A percentile compares a stretch with the other conserved stretches of the same genome.
Evolutionary conservation across 2,113 vertebrate species (phyloP).

Genomic region (Paradoxurus hermaphroditus): DNA sequence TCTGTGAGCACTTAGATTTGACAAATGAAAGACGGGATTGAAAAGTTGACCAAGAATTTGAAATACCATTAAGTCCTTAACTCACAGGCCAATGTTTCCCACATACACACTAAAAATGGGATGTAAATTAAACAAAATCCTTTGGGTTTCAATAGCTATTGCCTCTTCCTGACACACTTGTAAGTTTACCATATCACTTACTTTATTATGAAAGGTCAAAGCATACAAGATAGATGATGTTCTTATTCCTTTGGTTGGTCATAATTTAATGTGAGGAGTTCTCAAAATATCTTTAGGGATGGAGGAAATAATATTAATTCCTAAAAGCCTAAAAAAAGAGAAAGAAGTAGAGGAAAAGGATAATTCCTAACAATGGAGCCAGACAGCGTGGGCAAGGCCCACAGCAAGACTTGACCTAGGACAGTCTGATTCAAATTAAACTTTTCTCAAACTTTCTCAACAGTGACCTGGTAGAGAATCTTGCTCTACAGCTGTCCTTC

Average conservation of each 20-base stretch:
- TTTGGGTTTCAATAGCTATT: background rate
- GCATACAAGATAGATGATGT: background rate
- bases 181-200: background rate
- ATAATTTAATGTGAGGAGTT: background rate
- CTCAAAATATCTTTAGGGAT: background rate
- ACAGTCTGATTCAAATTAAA: background rate
- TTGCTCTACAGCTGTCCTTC: background rate
- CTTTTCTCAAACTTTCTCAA: background rate
- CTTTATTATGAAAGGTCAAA: constrained; percentile 2
- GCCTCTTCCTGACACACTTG: background rate
- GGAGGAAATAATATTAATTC: background rate
- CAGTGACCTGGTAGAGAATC: background rate
- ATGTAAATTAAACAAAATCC: background rate
- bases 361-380: background rate
- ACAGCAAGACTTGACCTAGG: background rate
- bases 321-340: background rate
- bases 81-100: background rate
- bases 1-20: background rate
- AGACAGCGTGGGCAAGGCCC: background rate
- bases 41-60: background rate
- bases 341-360: background rate
- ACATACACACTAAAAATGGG: background rate
- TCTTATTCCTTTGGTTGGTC: background rate
- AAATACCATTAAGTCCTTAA: background rate
- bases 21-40: background rate